Evolutionary conservation across 1,140 invertebrate species (phyloP), one percentile per base, ranked within the genome.

Genomic region (Saccostrea glomerata): DNA sequence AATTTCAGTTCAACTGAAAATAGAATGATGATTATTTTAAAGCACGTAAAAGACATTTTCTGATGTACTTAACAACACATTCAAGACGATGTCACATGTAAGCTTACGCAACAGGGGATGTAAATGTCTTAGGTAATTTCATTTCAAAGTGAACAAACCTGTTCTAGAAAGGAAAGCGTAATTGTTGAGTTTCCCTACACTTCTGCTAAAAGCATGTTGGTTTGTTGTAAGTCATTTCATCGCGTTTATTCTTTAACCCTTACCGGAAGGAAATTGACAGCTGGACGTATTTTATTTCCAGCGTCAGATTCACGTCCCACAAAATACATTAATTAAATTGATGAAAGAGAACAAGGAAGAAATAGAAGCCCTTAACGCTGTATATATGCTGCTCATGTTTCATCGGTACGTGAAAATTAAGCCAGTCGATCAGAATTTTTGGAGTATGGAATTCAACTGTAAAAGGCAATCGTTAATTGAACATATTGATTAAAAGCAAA

Each of bases 401-500:
- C 5, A 17, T 17, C 17, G 5, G 17, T 20, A 20, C 58, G 17
- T 15, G 70, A 77, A 77, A 77, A 77, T 23, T 2, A 5, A 36
- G 25, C 13, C 70, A 23, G 11, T 77, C 70, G 25, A 77, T 77
- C 23, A 30, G 30, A 36, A 15, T 77, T 77, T 30, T 36, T 25
- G 11, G 30, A 77, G 25, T 25, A 77, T 30, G 25, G 30, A 77
- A 36, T 30, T 30, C 25, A 25, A 36, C 70, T 77, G 15, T 77
- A 36, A 36, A 30, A 20, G 23, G 25, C 70, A 77, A 77, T 25
- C 70, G 25, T 30, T 77, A 77, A 77, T 77, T 77, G 70, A 15
- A 30, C 23, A 13, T 77, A 77, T 77, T 30, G 70, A 77, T 77
- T 77, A 77, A 77, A 77, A 36, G 25, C 23, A 36, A 77, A 77